Evolutionary conservation across 2,797 vertebrate genomes (phyloP), one percentile per base, ranked within the genome.

Genomic region (Megaceryle alcyon): DNA sequence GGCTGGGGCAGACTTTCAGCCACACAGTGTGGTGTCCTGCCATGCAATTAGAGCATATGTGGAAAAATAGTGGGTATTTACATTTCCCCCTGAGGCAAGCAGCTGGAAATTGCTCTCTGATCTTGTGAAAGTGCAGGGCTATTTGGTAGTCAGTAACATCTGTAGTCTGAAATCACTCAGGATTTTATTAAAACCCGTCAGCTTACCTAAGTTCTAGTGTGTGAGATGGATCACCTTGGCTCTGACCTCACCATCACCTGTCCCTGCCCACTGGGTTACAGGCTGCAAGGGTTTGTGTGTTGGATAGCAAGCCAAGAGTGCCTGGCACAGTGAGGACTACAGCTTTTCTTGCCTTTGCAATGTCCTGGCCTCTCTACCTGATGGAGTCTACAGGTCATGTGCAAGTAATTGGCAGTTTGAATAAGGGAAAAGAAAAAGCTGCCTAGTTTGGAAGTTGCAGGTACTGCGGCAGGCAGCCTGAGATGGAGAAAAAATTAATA

Each of bases 11-110:
- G 51, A 69, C 22, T 39, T n/a, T 60, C 63, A 70, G 23, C 13
- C 26, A 20, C 39, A 11, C 0, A 0, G 6, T 14, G 13, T 26
- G 28, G 4, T 79, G 6, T 82, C 4, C 43, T 70, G 39, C 20
- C 41, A 13, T 1, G 1, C 56, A 82, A 12, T 69, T 59, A 69
- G 12, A 76, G 16, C 31, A 21, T 4, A 2, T 31, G 31, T n/a
- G 31, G 63, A 15, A 79, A 86, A 91, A 65, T 12, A 15, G 6
- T 41, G 9, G 18, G 5, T 39, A 43, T 25, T 59, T 56, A 33
- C 0, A 1, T 70, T 11, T 61, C 14, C 3, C 28, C 49, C 28
- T 23, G 12, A 33, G 41, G 49, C 44, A 71, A 53, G 20, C 17
- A 37, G 35, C 28, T 88, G 73, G 61, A 56, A 78, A 75, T 1